Evolutionary conservation across 2,888 invertebrate genomes (phyloP), one percentile per base, ranked within the genome.

Genomic region (Eilema griseolum): DNA sequence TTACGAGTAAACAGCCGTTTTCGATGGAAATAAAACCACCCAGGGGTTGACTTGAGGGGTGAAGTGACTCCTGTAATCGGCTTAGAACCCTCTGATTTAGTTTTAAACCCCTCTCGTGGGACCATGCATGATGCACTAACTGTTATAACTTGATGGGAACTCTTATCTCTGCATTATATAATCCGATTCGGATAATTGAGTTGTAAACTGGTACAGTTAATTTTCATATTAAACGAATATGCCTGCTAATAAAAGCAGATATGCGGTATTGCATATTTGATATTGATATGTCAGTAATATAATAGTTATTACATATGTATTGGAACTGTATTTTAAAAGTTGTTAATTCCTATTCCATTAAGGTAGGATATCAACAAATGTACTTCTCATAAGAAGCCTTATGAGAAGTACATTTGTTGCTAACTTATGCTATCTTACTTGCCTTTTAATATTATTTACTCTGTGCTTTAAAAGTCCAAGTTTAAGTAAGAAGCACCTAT

Each of bases 1-100:
- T 94, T 93, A 94, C 92, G 88, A 90, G 91, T 93, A 94, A 94
- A 94, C 95, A 94, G 93, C 90, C 93, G 93, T 94, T 94, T 93
- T 93, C 91, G 88, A 88, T 86, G 90, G 92, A 90, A 92, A 94
- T 94, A 93, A 94, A 93, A 89, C 89, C 89, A 83, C 91, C 92
- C 90, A n/a, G 59, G 69, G 76, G 76, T 72, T 37, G 65, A 61
- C 20, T 71, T 86, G 84, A 83, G 73, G 78, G 79, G 84, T 86
- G 87, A 72, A 86, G 86, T 87, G 94, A 94, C 94, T 95, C 87
- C 91, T 92, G 92, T 95, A 95, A 95, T 93, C 95, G 92, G 95
- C 93, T 95, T 95, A 94, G 80, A 85, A 84, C 90, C 92, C 91
- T 88, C 88, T 81, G 88, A 86, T 87, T 89, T 87, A 84, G 81